phyloP scores from a whole-genome alignment of 2,888 invertebrate genomes.

The Drosophila phalerata region DNA sequence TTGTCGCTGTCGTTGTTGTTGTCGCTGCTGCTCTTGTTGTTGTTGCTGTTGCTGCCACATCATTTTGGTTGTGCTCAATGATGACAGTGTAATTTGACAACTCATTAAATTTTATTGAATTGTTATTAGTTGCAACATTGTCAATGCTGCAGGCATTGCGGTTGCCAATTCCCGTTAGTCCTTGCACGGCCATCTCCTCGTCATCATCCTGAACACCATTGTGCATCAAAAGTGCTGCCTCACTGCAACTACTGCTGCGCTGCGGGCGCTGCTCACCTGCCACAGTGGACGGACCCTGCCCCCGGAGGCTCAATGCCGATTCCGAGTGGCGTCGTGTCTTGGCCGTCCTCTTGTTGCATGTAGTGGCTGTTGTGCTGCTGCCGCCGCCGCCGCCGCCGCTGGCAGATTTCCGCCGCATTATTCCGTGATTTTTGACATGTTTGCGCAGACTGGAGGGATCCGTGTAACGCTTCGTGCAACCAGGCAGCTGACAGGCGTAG shows the following conservation, averaged over 20 bases:
- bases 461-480: conserved; percentile 96
- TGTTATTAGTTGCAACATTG: conserved; percentile 75
- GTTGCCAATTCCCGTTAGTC: conserved; percentile 39
- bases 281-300: not conserved
- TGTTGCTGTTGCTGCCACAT: conserved; percentile 46
- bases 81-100: conserved; percentile 86
- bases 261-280: conserved; percentile 65
- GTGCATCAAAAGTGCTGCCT: conserved; percentile 50
- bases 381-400: conserved; percentile 50
- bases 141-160: conserved; percentile 56
- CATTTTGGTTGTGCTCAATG: conserved; percentile 84
- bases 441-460: conserved; percentile 97
- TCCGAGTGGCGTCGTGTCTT: conserved; percentile 84
- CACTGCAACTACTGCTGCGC: conserved; percentile 83
- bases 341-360: conserved; percentile 46
- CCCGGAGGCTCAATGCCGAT: conserved; percentile 68
- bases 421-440: conserved; percentile 94
- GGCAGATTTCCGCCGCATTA: conserved; percentile 84
- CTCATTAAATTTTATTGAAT: conserved; percentile 86
- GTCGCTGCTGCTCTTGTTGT: conserved; percentile 25
- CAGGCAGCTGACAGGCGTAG: conserved; percentile 94
- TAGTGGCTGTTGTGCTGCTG: conserved; percentile 20
- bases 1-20: conserved; percentile 28
- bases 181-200: conserved; percentile 8
- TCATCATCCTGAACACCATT: conserved; percentile 2